These are phyloP conservation scores for Glaucomys volans DNA, from an alignment of 2,113 vertebrate species.

Conservation along the genomic window DNA sequence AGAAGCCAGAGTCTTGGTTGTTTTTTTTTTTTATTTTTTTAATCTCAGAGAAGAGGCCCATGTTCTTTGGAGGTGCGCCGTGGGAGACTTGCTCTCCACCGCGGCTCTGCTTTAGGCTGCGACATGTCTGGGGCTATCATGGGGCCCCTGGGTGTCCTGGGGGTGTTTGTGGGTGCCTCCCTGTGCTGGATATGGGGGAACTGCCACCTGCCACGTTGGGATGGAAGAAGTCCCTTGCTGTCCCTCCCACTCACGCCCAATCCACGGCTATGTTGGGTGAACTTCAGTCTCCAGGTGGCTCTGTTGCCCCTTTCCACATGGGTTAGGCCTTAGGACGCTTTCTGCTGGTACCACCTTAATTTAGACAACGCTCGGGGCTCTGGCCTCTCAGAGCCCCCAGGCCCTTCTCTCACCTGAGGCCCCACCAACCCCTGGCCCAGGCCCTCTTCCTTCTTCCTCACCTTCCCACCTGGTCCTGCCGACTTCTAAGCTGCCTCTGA, in stretches of 20 bases:
- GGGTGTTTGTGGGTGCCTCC: neutral
- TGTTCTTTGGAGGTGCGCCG: too few relatives aligned
- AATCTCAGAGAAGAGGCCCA: neutral
- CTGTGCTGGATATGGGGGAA: neutral
- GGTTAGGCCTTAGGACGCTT: neutral
- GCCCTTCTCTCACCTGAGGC: too few relatives aligned
- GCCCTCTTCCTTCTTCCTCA: neutral
- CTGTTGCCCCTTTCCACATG: accelerated
- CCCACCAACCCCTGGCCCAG: accelerated
- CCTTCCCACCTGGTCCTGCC: neutral
- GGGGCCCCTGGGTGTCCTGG: too few relatives aligned
- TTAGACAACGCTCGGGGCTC: neutral
- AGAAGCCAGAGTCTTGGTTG: neutral
- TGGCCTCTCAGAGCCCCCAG: accelerated
- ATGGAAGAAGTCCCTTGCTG: neutral
- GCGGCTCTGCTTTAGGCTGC: neutral
- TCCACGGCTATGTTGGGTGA: accelerated
- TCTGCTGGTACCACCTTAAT: neutral
- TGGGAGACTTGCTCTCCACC: neutral
- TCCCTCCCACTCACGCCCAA: neutral
- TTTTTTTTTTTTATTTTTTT: neutral
- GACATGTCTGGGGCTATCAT: neutral
- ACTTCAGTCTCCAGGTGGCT: neutral
- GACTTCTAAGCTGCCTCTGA: neutral
- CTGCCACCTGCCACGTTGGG: accelerated